Evolutionary conservation across 1,140 invertebrate species (phyloP).

Genomic region (Cylas formicarius): DNA sequence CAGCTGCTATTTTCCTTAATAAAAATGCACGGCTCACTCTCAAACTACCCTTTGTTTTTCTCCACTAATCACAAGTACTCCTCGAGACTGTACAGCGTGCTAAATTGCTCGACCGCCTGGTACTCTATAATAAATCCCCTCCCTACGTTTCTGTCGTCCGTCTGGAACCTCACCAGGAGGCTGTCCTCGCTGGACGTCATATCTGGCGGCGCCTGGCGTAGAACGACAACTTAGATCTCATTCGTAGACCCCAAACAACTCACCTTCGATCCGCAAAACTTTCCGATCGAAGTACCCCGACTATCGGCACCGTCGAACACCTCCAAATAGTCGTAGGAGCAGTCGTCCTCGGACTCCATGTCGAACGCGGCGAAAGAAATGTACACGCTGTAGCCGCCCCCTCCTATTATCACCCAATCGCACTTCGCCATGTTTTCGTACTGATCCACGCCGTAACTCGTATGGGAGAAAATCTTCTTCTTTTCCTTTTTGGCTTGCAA

Average conservation of each 20-base stretch:
- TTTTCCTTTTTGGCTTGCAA: constrained; percentile 66
- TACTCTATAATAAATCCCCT: constrained; percentile 18
- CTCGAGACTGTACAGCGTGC: constrained; percentile 16
- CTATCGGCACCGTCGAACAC: constrained; percentile 81
- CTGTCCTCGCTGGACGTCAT: constrained; percentile 17
- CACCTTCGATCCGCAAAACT: constrained; percentile 64
- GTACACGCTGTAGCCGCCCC: constrained; percentile 65
- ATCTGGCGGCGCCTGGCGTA: constrained; percentile 12
- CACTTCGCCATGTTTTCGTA: constrained; percentile 88
- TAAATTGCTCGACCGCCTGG: constrained; percentile 13
- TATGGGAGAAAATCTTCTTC: constrained; percentile 87
- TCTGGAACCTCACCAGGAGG: constrained; percentile 15
- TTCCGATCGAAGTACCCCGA: constrained; percentile 62
- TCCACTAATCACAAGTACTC: constrained; percentile 13
- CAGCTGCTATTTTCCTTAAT: neutral
- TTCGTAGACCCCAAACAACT: neutral
- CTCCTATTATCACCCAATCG: constrained; percentile 88
- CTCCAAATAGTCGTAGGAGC: constrained; percentile 89
- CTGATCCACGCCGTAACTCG: constrained; percentile 80
- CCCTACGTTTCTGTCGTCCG: constrained; percentile 15
- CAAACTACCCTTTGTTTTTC: too few relatives aligned
- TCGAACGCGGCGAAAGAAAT: constrained; percentile 86
- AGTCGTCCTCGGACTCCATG: constrained; percentile 84
- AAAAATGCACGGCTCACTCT: too few relatives aligned
- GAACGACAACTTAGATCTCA: neutral